phyloP scores from a whole-genome alignment of 2,113 vertebrate genomes.

The Malurus elegans region DNA sequence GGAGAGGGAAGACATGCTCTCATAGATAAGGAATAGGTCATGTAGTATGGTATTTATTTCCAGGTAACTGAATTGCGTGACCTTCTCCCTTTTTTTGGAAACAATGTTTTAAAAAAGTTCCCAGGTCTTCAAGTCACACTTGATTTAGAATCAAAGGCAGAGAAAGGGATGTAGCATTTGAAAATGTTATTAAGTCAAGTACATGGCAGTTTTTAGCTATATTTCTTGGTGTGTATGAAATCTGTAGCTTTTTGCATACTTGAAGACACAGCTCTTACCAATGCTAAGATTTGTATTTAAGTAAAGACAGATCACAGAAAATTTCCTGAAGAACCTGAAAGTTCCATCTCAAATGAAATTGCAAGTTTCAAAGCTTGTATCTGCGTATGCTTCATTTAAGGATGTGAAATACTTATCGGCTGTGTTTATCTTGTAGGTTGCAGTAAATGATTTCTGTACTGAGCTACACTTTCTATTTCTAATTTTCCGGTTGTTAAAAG shows the following conservation, averaged over 20 bases:
- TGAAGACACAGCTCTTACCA: not conserved
- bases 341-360: constrained; percentile 12
- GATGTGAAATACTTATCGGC: not conserved
- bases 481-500: constrained; percentile 66
- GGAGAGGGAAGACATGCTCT: not conserved
- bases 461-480: constrained; percentile 39
- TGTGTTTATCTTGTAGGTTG: not conserved
- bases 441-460: not conserved
- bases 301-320: not conserved
- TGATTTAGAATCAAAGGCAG: not conserved
- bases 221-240: not conserved
- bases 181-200: not conserved
- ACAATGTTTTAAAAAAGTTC: not conserved
- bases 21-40: not conserved
- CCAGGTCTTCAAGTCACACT: not conserved
- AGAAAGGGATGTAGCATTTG: not conserved
- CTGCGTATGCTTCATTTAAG: not conserved
- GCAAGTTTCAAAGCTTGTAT: not conserved
- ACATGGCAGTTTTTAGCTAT: not conserved
- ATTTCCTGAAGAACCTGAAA: not conserved
- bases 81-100: not conserved
- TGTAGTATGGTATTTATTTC: not conserved
- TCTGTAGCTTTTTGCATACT: not conserved
- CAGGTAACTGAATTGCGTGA: not conserved
- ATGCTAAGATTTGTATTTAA: not conserved